Evolutionary conservation across 1,140 invertebrate species (phyloP).

Genomic region (Drosophila albomicans): DNA sequence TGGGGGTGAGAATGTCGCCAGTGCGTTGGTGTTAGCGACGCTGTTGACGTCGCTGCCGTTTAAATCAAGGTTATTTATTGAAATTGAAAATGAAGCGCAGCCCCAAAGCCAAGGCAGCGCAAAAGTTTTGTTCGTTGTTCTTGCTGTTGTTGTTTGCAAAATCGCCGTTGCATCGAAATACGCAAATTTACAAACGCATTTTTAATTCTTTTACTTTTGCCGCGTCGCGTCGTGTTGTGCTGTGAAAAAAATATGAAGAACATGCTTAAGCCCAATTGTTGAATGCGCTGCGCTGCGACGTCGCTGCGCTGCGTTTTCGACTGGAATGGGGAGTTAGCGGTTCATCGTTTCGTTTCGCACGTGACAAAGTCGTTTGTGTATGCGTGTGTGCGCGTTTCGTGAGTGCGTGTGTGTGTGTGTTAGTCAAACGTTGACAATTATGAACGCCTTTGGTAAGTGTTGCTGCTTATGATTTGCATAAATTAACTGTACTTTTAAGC

Average conservation of each 20-base stretch:
- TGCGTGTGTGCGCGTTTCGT: background rate
- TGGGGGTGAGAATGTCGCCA: slow-evolving; percentile 39
- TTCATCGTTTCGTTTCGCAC: slow-evolving; percentile 16
- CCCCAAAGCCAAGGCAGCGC: slow-evolving; percentile 3
- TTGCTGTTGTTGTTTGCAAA: background rate
- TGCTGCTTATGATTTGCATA: slow-evolving; percentile 6
- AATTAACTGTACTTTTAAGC: slow-evolving; percentile 10
- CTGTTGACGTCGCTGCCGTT: slow-evolving; percentile 63
- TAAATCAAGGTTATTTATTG: slow-evolving; percentile 83
- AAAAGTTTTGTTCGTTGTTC: background rate
- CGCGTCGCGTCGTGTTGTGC: background rate
- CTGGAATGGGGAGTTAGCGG: slow-evolving; percentile 7
- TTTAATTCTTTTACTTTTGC: slow-evolving; percentile 12
- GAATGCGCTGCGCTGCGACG: slow-evolving; percentile 67
- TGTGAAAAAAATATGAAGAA: slow-evolving; percentile 8
- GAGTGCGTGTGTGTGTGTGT: slow-evolving; percentile 11
- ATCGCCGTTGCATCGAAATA: slow-evolving; percentile 26
- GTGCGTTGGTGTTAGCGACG: slow-evolving; percentile 49
- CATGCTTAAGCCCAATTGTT: slow-evolving; percentile 67
- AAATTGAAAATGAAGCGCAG: slow-evolving; percentile 79
- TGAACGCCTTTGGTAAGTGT: slow-evolving; percentile 13
- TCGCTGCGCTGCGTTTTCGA: slow-evolving; percentile 35
- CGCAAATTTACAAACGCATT: slow-evolving; percentile 2
- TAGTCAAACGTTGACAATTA: background rate
- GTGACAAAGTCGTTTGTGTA: slow-evolving; percentile 31